These are phyloP conservation scores for Synanthedon tipuliformis DNA, from an alignment of 2,888 invertebrate genomes.

Conservation along the genomic window DNA sequence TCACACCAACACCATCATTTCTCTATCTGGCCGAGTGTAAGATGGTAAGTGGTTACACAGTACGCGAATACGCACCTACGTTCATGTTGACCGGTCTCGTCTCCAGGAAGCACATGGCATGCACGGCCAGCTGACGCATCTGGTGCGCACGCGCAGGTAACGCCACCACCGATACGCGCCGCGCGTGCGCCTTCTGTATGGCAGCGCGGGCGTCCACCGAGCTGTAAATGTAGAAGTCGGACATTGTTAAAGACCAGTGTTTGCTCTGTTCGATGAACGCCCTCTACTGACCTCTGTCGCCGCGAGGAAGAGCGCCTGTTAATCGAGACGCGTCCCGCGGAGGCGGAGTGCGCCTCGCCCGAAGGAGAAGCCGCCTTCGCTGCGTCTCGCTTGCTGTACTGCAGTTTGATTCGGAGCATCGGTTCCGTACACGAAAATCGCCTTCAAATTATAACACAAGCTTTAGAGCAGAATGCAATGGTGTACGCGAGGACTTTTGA, in stretches of 20 bases:
- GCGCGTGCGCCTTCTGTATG: slow-evolving; percentile 41
- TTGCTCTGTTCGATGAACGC: background rate
- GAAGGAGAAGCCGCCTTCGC: slow-evolving; percentile 13
- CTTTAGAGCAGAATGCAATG: too few relatives aligned
- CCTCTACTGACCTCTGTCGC: slow-evolving; percentile 21
- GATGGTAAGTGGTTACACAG: too few relatives aligned
- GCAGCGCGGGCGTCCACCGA: slow-evolving; percentile 25
- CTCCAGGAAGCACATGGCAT: slow-evolving; percentile 75
- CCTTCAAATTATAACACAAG: slow-evolving; percentile 16
- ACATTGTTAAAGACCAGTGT: background rate
- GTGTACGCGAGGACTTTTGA: too few relatives aligned
- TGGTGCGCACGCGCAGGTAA: slow-evolving; percentile 45
- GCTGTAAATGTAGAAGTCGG: background rate
- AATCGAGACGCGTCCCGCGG: slow-evolving; percentile 11
- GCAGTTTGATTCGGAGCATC: slow-evolving; percentile 67
- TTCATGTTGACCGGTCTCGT: slow-evolving; percentile 54
- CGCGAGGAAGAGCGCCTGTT: slow-evolving; percentile 4
- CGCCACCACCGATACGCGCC: slow-evolving; percentile 47
- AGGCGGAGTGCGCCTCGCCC: slow-evolving; percentile 1
- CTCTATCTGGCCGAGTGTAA: too few relatives aligned
- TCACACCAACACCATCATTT: slow-evolving; percentile 24
- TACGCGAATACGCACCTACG: slow-evolving; percentile 26
- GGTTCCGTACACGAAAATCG: slow-evolving; percentile 68
- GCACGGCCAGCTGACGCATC: slow-evolving; percentile 70
- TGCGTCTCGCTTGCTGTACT: slow-evolving; percentile 50